Evolutionary conservation across 2,888 invertebrate genomes (phyloP), one percentile per base, ranked within the genome.

Genomic region (Lissocephala sabroskyi): DNA sequence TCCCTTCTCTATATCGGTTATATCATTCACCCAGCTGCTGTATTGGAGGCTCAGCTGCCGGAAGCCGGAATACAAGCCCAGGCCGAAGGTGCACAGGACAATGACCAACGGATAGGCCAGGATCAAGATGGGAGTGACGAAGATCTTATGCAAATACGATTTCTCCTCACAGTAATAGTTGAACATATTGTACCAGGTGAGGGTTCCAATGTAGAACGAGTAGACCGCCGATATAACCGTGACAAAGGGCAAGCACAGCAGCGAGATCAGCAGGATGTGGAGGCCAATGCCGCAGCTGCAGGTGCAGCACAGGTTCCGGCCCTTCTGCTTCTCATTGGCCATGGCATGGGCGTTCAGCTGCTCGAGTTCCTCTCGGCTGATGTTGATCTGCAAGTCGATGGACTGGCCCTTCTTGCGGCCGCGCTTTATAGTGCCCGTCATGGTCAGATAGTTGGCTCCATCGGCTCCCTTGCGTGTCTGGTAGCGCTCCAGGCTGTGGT

Each of bases 121-220:
- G 66, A 92, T 88, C 9, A 92, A 86, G 42, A 92, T 67, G 0
- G 92, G 92, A 30, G 91, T 88, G 53, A 91, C 82, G 32, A 89
- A 82, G 9, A 90, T 83, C 76, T 89, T 89, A 71, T 89, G 89
- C 48, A 88, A 80, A 61, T 89, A 87, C 41, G 87, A 87, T 62
- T 87, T 87, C 66, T 91, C 89, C 73, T 92, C 91, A 48, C 89
- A 90, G 45, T 90, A 87, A 75, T 89, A 89, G 36, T 89, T 87
- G 74, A 91, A 90, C 56, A 92, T 87, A 66, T 92, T 92, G 76
- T 92, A 92, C 92, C 92, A 92, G 40, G 91, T 90, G 66, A 91
- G 83, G 1, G 92, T 91, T 14, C 92, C 92, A 56, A 91, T 89
- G 76, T 92, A 92, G 79, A 92, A 92, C 1, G 91, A 90, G 74